These are phyloP conservation scores for Eleginops maclovinus DNA, from an alignment of 2,113 vertebrate species.

Conservation along the genomic window DNA sequence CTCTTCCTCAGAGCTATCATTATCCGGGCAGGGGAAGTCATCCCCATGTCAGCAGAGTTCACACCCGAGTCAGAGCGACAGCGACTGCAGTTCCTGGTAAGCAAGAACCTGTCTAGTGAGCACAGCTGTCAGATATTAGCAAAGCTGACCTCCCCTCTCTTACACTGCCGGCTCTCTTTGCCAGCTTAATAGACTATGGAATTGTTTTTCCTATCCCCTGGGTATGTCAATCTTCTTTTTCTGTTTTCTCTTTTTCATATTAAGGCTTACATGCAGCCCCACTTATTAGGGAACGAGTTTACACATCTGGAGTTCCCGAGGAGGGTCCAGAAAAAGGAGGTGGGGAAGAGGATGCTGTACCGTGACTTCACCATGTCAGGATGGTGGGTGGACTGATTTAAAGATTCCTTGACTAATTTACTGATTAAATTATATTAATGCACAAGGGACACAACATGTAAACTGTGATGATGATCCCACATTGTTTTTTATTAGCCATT, in stretches of 20 bases:
- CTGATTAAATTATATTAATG: constrained; percentile 3
- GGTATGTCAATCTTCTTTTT: constrained; percentile 39
- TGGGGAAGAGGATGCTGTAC: constrained; percentile 98
- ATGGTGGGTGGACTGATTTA: constrained; percentile 88
- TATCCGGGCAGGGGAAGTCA: constrained; percentile 91
- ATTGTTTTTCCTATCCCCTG: constrained; percentile 66
- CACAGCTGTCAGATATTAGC: constrained; percentile 64
- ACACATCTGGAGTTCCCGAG: constrained; percentile 98
- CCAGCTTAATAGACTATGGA: constrained; percentile 56
- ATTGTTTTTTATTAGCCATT: background rate
- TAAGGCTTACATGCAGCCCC: constrained; percentile 96
- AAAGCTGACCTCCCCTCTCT: constrained; percentile 55
- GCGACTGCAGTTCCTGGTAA: constrained; percentile 97
- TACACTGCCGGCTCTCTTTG: constrained; percentile 40
- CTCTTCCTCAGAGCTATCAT: constrained; percentile 82
- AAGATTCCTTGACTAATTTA: background rate
- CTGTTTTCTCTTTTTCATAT: constrained; percentile 30
- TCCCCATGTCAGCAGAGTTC: constrained; percentile 97
- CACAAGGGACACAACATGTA: background rate
- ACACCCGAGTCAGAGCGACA: constrained; percentile 97
- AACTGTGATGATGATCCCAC: background rate
- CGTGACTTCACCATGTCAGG: constrained; percentile 98
- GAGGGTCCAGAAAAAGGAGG: constrained; percentile 94
- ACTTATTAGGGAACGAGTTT: constrained; percentile 97
- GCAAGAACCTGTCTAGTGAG: constrained; percentile 47